phyloP scores from a whole-genome alignment of 1,140 invertebrate genomes.

The Drosophila bifasciata region DNA sequence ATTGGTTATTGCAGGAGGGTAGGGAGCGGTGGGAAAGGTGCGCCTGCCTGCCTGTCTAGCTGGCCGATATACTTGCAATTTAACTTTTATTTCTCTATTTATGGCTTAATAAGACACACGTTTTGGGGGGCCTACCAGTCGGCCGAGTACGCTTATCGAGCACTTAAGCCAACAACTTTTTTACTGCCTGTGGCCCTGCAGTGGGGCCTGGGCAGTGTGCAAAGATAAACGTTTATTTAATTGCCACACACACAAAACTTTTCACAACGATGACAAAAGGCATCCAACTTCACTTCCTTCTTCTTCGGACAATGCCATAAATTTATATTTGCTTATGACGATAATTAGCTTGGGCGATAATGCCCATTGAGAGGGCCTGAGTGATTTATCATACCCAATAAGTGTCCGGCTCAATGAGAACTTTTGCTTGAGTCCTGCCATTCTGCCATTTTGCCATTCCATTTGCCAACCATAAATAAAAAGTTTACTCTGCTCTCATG shows the following conservation, averaged over 20 bases:
- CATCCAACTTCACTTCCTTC: not conserved
- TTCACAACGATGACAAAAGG: conserved; percentile 24
- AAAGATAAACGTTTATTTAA: conserved; percentile 72
- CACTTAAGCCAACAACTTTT: conserved; percentile 52
- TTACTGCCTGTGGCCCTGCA: conserved; percentile 32
- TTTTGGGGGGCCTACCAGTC: conserved; percentile 2
- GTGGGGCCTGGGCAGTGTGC: too few relatives aligned
- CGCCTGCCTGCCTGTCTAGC: conserved; percentile 37
- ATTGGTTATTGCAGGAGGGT: conserved; percentile 72
- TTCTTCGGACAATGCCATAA: conserved; percentile 16
- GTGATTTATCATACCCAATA: conserved; percentile 37
- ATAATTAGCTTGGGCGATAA: conserved; percentile 24
- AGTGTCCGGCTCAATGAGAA: conserved; percentile 29
- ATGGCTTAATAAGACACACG: conserved; percentile 75
- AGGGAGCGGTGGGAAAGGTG: conserved; percentile 41
- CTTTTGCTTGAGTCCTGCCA: conserved; percentile 7
- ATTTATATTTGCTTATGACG: conserved; percentile 28
- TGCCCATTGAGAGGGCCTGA: conserved; percentile 1
- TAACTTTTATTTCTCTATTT: conserved; percentile 79
- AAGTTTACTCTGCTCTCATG: not conserved
- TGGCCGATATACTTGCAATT: conserved; percentile 48
- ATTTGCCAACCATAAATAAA: conserved; percentile 12
- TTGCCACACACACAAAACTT: conserved; percentile 40
- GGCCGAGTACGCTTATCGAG: conserved; percentile 51
- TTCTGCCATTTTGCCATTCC: too few relatives aligned